These are phyloP conservation scores for Coregonus clupeaformis DNA, from an alignment of 2,113 vertebrate genomes.

Conservation along the genomic window DNA sequence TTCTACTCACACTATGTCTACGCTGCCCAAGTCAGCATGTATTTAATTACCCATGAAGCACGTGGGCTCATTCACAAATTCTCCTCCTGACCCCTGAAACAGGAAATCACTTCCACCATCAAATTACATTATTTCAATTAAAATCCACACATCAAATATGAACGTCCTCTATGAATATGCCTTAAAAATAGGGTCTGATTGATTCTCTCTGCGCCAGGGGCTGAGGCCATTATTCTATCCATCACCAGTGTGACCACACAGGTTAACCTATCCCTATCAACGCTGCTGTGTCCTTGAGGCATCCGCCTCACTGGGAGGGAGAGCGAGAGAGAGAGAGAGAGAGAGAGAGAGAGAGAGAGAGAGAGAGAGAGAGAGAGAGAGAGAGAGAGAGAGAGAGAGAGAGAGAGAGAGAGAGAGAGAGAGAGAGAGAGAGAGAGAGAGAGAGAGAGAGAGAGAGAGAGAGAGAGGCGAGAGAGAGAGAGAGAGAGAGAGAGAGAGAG, in stretches of 20 bases:
- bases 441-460: not conserved
- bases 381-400: not conserved
- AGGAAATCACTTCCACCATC: not conserved
- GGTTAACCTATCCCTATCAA: constrained; percentile 26
- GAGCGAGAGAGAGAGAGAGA: not conserved
- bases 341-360: not conserved
- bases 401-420: not conserved
- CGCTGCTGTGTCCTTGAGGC: constrained; percentile 18
- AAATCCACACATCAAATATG: not conserved
- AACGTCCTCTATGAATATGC: not conserved
- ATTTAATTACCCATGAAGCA: constrained; percentile 11
- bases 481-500: not conserved
- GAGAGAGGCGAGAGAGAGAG: not conserved
- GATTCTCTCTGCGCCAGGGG: constrained; percentile 26
- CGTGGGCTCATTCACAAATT: constrained; percentile 5
- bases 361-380: not conserved
- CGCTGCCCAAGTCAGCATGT: not conserved
- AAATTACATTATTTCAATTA: constrained; percentile 9
- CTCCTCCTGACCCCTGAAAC: too few species aligned
- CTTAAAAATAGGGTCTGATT: constrained; percentile 19
- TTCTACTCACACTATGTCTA: not conserved
- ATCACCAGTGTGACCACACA: constrained; percentile 43
- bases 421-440: not conserved
- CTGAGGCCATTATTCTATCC: constrained; percentile 45
- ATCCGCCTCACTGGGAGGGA: not conserved